Base-by-base conservation (phyloP, 2,888 invertebrate genomes). In the Ophraella communa region DNA sequence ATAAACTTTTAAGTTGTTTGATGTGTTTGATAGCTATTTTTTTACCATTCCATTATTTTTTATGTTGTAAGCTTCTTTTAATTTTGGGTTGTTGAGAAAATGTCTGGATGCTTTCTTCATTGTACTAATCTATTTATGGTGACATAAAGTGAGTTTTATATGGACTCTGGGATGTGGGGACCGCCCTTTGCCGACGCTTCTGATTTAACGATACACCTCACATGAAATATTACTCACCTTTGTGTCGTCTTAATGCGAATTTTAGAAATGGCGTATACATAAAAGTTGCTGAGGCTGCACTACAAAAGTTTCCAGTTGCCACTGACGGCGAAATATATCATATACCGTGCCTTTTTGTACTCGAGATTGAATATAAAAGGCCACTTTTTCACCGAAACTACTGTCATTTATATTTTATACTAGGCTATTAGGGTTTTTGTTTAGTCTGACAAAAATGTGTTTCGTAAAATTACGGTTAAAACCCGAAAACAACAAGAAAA, bases 191-290 rank as follows among this genome's bases (percentile, higher is more conserved):
- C 60, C 63, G 45, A 59, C 56, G 60, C 68, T 65, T 58, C 61
- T 68, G 63, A 70, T 66, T 64, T 65, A 60, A 63, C 63, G 69
- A 65, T 63, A 69, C 65, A 69, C 63, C 64, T 62, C 66, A 59
- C 64, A 56, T 68, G 70, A 70, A 70, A 70, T 70, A 70, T 70
- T 70, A 60, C 62, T 58, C 67, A 70, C 70, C 66, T 70, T 70
- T 70, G 66, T 70, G 70, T 65, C 61, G 58, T 61, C 64, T 59
- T 69, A 69, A 69, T 69, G 69, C 59, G 66, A 69, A 66, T 67
- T 67, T 67, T 67, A 66, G 69, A 63, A 65, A 69, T 65, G 61
- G 65, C 66, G 62, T 66, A 64, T 64, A 67, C 66, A 65, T 67
- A 65, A 67, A 69, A 69, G 66, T 69, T 63, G 66, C 69, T 67